Evolutionary conservation across 2,797 vertebrate species (phyloP), one percentile per base, ranked within the genome.

Genomic region (Gambelia wislizenii): DNA sequence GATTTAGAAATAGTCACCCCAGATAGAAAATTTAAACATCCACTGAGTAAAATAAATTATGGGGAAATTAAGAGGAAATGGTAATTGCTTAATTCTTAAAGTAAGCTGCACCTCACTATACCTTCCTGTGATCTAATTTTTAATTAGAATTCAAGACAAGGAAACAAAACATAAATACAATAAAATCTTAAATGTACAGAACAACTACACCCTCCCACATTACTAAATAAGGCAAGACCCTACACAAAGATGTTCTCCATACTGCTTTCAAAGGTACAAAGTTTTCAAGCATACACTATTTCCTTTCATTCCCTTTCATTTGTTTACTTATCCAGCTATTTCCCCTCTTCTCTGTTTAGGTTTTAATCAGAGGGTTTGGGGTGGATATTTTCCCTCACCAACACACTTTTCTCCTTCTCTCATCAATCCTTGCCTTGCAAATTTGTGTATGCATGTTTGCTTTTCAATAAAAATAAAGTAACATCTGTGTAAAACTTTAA

Each of bases 401-500:
- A 13, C 39, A 30, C 33, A 20, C 1, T 85, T 85, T 89, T 14
- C 16, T 74, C 33, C 33, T 52, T n/a, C 82, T 54, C 22, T 64
- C 79, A 75, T 85, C 9, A 70, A 36, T 84, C 49, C 52, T 25
- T 79, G 49, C 76, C 78, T 10, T 59, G 14, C 18, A 8, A 39
- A 64, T 44, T 33, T 83, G 42, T 78, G 59, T 39, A 27, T 30
- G 39, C 2, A 12, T 39, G 36, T 39, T 42, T 85, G 67, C 47
- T 75, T 85, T 84, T 25, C 27, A 9, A 39, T 5, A 84, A 36
- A 39, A 77, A 77, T 77, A 78, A 78, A 72, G 1, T 30, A 74
- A 72, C 49, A 72, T 89, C 75, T 89, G 77, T 80, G 56, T 76
- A 75, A 75, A 88, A 76, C 25, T 74, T 52, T 61, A 83, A 83